A percentile compares a stretch with the other conserved stretches of the same genome.
Evolutionary conservation across 2,888 invertebrate species (phyloP).

Genomic region (Ochlodes sylvanus): DNA sequence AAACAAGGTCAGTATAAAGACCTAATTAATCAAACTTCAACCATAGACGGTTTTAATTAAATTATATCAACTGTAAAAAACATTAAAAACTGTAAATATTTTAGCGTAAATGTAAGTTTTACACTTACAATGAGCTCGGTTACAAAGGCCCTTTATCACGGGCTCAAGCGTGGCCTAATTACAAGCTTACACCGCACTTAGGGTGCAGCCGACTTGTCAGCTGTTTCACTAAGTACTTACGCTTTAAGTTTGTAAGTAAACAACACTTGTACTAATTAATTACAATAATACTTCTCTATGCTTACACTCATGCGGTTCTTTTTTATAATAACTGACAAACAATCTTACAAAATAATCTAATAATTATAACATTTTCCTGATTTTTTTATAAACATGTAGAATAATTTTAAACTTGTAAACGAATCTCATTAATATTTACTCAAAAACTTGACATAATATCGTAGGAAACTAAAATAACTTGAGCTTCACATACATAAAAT

Average conservation of each 20-base stretch:
- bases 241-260: conserved; percentile 9
- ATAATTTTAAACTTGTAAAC: conserved; percentile 19
- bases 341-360: too few species aligned
- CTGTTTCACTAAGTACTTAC: conserved; percentile 2
- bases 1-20: too few species aligned
- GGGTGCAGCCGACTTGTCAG: conserved; percentile 19
- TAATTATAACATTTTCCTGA: too few species aligned
- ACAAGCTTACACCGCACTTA: conserved; percentile 13
- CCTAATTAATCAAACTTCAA: too few species aligned
- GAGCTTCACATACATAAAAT: conserved; percentile 23
- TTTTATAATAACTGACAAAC: too few species aligned
- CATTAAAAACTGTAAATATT: too few species aligned
- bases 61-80: neutral
- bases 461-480: conserved; percentile 23
- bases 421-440: conserved; percentile 32
- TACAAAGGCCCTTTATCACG: conserved; percentile 20
- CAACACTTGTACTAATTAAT: conserved; percentile 1
- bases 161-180: conserved; percentile 14
- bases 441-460: conserved; percentile 33
- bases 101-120: neutral
- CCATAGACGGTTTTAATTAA: too few species aligned
- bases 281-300: neutral
- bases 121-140: neutral
- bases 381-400: too few species aligned
- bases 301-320: too few species aligned